Percentiles rank a stretch among this genome's conserved stretches.
phyloP scores from a whole-genome alignment of 2,888 invertebrate genomes.

The Lepeophtheirus nordmannii region DNA sequence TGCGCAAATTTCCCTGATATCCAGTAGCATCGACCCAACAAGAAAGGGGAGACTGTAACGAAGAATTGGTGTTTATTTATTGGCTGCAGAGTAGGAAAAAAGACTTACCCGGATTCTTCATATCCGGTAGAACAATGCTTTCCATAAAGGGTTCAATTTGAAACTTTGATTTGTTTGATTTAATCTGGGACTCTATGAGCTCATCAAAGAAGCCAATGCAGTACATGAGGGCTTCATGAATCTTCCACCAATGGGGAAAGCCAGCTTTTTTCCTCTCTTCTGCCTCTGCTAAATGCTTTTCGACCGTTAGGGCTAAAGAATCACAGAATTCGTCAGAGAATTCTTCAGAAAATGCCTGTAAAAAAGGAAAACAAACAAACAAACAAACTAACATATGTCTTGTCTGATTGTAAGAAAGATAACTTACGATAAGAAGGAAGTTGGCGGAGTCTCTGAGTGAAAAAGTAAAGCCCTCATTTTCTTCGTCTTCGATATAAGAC shows the following conservation, averaged over 20 bases:
- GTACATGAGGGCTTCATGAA: conserved; percentile 48
- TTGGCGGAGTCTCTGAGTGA: conserved; percentile 50
- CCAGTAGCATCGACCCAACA: conserved; percentile 44
- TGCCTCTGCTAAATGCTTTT: conserved; percentile 44
- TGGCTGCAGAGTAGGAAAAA: neutral
- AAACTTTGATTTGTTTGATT: conserved; percentile 27
- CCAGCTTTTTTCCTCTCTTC: conserved; percentile 38
- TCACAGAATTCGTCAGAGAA: conserved; percentile 42
- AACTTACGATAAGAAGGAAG: conserved; percentile 31
- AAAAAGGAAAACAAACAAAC: neutral
- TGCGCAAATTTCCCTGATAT: conserved; percentile 41
- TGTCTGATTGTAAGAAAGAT: neutral
- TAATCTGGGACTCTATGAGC: conserved; percentile 29
- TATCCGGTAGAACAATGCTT: conserved; percentile 39
- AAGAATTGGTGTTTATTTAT: conserved; percentile 1
- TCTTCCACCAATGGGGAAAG: conserved; percentile 47
- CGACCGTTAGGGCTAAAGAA: conserved; percentile 41
- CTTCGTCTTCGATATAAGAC: conserved; percentile 53
- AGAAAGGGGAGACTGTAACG: conserved; percentile 37
- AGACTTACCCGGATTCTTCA: conserved; percentile 33
- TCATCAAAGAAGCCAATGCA: conserved; percentile 44
- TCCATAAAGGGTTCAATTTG: conserved; percentile 33
- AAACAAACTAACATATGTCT: neutral
- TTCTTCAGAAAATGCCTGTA: conserved; percentile 39
- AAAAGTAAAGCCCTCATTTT: conserved; percentile 45